Percentiles rank a stretch among this genome's conserved stretches.
phyloP scores from a whole-genome alignment of 2,797 vertebrate genomes.

The Streptopelia turtur region DNA sequence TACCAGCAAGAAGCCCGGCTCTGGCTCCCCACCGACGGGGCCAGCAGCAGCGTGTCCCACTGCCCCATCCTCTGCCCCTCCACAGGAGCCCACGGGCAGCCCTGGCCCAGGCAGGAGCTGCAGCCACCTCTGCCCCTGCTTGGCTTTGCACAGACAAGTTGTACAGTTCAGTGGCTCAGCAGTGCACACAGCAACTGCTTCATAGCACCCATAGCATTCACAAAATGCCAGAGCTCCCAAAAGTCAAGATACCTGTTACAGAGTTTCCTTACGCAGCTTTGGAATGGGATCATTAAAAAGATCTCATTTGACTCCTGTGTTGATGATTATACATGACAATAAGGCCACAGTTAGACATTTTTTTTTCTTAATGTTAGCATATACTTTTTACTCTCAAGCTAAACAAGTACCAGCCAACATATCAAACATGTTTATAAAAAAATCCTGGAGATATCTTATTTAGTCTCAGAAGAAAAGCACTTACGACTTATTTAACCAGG shows the following conservation, averaged over 20 bases:
- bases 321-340: neutral
- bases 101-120: neutral
- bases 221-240: neutral
- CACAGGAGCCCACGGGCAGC: fast-evolving
- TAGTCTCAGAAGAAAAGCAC: neutral
- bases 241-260: neutral
- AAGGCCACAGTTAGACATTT: neutral
- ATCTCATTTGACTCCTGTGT: neutral
- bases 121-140: neutral
- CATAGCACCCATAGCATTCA: neutral
- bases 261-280: neutral
- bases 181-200: neutral
- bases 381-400: neutral
- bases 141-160: neutral
- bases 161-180: fast-evolving
- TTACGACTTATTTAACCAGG: fast-evolving
- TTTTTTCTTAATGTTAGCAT: fast-evolving
- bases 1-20: neutral
- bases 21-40: neutral
- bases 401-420: neutral
- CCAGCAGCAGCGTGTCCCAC: fast-evolving
- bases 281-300: neutral
- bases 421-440: neutral
- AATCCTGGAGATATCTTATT: neutral
- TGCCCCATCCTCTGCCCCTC: fast-evolving